phyloP scores from a whole-genome alignment of 2,113 vertebrate species.

The Sebastes fasciatus region DNA sequence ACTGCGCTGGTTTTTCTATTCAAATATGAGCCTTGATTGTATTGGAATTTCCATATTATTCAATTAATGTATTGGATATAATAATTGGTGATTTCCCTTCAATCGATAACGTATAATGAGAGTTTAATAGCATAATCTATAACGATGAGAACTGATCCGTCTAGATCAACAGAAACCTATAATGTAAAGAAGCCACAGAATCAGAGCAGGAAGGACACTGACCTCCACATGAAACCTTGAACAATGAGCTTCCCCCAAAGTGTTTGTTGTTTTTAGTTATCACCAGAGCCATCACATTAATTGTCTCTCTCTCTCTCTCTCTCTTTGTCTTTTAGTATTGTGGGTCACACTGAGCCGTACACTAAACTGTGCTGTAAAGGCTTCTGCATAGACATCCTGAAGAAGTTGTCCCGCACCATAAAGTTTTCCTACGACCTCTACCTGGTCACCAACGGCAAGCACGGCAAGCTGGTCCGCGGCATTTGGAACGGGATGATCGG shows the following conservation, averaged over 20 bases:
- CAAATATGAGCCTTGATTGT: background rate
- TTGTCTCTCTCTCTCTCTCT: background rate
- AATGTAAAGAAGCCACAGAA: background rate
- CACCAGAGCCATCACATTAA: background rate
- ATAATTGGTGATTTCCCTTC: slow-evolving; percentile 8
- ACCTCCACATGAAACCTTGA: slow-evolving; percentile 7
- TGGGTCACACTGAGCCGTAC: slow-evolving; percentile 90
- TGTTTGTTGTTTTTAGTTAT: background rate
- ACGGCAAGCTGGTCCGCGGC: slow-evolving; percentile 94
- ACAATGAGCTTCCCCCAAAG: background rate
- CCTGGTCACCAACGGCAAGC: slow-evolving; percentile 98
- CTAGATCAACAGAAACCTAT: slow-evolving; percentile 38
- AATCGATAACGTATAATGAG: slow-evolving; percentile 43
- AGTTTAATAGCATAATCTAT: slow-evolving; percentile 62
- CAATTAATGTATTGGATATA: background rate
- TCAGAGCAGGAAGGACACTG: background rate
- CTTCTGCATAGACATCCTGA: slow-evolving; percentile 98
- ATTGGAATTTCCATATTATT: background rate
- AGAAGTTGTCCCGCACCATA: slow-evolving; percentile 93
- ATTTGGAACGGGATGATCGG: slow-evolving; percentile 99
- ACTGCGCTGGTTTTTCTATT: background rate
- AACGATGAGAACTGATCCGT: slow-evolving; percentile 17
- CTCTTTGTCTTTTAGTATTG: slow-evolving; percentile 67
- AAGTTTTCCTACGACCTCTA: slow-evolving; percentile 99
- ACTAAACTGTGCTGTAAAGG: slow-evolving; percentile 98